Conservation (phyloP, 92 coral and sea anemone species). For the Heliopora coerulea region DNA sequence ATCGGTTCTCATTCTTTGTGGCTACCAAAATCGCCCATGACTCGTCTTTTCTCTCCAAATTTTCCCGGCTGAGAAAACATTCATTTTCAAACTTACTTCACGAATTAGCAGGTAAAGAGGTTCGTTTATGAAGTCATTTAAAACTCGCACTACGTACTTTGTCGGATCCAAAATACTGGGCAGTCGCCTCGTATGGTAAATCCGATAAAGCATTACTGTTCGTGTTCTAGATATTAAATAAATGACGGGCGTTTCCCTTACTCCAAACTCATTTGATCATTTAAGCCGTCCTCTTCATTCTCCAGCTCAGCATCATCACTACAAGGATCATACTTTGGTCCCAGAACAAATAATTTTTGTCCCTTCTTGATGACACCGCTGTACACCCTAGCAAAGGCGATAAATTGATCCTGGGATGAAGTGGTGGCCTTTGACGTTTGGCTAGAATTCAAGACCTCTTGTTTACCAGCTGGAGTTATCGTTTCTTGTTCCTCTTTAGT, state of each 20-base stretch:
- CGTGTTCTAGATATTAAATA: too few relatives aligned
- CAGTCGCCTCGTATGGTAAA: too few relatives aligned
- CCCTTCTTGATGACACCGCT: conserved; percentile 88
- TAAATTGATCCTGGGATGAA: conserved; percentile 71
- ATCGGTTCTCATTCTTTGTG: too few relatives aligned
- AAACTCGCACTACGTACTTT: too few relatives aligned
- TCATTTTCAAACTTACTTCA: too few relatives aligned
- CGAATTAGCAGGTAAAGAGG: too few relatives aligned
- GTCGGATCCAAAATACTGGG: too few relatives aligned
- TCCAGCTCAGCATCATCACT: conserved; percentile 24
- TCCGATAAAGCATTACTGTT: too few relatives aligned
- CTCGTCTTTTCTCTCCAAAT: too few relatives aligned
- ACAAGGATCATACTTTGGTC: conserved; percentile 87
- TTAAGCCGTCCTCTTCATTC: conserved; percentile 3
- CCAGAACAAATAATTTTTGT: conserved; percentile 74
- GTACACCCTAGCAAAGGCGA: conserved; percentile 93
- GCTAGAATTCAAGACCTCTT: conserved; percentile 5
- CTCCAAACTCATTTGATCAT: conserved; percentile 1
- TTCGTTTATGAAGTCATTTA: too few relatives aligned
- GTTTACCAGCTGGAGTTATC: conserved; percentile 43
- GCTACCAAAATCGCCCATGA: too few relatives aligned
- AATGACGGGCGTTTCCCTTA: not conserved
- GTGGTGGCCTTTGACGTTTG: conserved; percentile 2
- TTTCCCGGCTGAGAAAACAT: too few relatives aligned
- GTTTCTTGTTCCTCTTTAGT: conserved; percentile 21